These are phyloP conservation scores for Turdus rufiventris DNA, from an alignment of 2,113 vertebrate genomes.

Conservation along the genomic window DNA sequence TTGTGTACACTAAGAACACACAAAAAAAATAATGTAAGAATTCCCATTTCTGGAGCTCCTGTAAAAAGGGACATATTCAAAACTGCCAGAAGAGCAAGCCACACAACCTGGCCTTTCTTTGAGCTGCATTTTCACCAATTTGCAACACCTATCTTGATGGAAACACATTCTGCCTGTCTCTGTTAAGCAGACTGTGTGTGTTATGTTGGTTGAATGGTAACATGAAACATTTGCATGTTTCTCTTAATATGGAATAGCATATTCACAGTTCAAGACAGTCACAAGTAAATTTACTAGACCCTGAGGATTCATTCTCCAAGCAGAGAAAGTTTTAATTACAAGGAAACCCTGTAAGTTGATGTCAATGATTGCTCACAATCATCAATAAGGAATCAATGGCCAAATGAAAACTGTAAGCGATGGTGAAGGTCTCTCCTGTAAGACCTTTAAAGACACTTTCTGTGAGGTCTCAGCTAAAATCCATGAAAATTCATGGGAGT, in stretches of 20 bases:
- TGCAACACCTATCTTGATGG: not conserved
- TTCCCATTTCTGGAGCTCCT: not conserved
- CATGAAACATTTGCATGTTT: not conserved
- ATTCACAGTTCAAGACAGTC: not conserved
- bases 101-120: not conserved
- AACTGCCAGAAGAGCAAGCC: not conserved
- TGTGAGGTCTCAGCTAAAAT: not conserved
- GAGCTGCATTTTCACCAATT: not conserved
- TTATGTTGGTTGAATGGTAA: not conserved
- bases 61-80: not conserved
- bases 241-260: not conserved
- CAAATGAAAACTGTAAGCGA: not conserved
- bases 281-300: not conserved
- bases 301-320: not conserved
- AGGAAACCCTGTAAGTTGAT: not conserved
- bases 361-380: not conserved
- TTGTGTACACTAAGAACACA: not conserved
- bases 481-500: rapidly evolving
- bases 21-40: not conserved
- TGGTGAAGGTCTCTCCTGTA: not conserved
- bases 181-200: not conserved
- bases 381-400: not conserved
- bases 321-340: not conserved
- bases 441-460: not conserved
- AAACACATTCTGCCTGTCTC: not conserved